A percentile compares a stretch with the other conserved stretches of the same genome.
Conservation (phyloP, 2,797 vertebrate species). For the Adelosebastes latens region DNA sequence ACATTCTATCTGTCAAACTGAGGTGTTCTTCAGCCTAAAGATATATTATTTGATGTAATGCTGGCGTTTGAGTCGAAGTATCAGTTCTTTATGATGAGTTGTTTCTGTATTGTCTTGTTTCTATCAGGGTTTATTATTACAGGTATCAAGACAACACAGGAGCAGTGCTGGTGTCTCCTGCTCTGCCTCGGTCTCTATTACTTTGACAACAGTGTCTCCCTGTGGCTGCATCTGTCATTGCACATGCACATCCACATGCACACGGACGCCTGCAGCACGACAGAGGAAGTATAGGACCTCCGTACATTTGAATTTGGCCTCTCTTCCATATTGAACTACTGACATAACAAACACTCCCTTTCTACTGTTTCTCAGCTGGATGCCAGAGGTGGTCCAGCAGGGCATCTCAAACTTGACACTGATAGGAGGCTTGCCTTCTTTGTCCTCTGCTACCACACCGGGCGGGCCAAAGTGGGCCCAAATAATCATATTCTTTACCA, state of each 20-base stretch:
- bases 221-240: background rate
- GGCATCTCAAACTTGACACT: no score
- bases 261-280: background rate
- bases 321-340: background rate
- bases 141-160: background rate
- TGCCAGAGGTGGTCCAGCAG: no score
- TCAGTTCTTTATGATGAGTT: background rate
- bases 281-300: background rate
- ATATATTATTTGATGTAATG: background rate
- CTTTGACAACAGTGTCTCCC: background rate
- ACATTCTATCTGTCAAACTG: no score
- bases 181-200: background rate
- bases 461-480: conserved; percentile 90
- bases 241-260: background rate
- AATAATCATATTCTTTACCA: conserved; percentile 92
- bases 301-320: background rate
- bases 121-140: background rate
- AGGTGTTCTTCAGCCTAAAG: background rate
- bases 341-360: background rate
- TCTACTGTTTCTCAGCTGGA: conserved; percentile 77
- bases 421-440: conserved; percentile 87
- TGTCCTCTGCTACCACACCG: conserved; percentile 92
- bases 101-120: background rate
- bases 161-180: background rate
- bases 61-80: background rate